Evolutionary conservation across 2,888 invertebrate genomes (phyloP).

Genomic region (Nemotelus pantherinus): DNA sequence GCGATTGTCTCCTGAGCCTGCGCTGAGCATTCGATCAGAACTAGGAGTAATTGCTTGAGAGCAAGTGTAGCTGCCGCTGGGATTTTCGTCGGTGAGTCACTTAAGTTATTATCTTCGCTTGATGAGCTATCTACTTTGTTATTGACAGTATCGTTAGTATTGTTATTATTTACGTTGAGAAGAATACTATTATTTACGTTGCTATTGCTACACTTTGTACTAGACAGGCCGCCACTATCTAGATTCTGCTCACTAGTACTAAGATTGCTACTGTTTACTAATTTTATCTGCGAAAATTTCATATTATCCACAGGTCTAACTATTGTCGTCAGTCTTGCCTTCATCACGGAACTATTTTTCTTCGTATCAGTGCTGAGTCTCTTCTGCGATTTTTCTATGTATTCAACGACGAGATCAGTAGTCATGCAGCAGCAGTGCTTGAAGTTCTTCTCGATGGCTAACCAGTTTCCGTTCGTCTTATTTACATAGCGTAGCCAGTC

Average conservation of each 20-base stretch:
- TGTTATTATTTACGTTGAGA: slow-evolving; percentile 56
- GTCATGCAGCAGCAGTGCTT: slow-evolving; percentile 95
- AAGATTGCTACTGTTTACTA: slow-evolving; percentile 56
- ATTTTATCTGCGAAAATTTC: slow-evolving; percentile 61
- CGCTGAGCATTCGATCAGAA: slow-evolving; percentile 89
- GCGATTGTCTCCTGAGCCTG: slow-evolving; percentile 91
- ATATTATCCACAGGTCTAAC: slow-evolving; percentile 62
- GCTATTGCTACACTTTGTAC: slow-evolving; percentile 43
- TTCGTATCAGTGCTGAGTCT: slow-evolving; percentile 60
- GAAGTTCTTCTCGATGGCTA: slow-evolving; percentile 85
- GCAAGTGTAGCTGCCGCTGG: slow-evolving; percentile 79
- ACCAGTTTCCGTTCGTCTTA: slow-evolving; percentile 77
- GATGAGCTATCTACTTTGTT: slow-evolving; percentile 58
- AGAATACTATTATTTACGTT: slow-evolving; percentile 47
- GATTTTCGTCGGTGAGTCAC: slow-evolving; percentile 65
- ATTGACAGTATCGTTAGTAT: slow-evolving; percentile 56
- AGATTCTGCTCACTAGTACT: slow-evolving; percentile 40
- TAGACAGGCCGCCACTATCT: slow-evolving; percentile 26
- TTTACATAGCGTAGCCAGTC: slow-evolving; percentile 86
- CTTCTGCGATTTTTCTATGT: slow-evolving; percentile 79
- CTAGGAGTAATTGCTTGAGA: slow-evolving; percentile 83
- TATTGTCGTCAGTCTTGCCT: slow-evolving; percentile 57
- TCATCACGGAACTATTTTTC: slow-evolving; percentile 31
- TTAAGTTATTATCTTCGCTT: slow-evolving; percentile 63
- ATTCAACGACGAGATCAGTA: slow-evolving; percentile 89